Evolutionary conservation across 1,140 invertebrate genomes (phyloP), one percentile per base, ranked within the genome.

Genomic region (Augochlora pura): DNA sequence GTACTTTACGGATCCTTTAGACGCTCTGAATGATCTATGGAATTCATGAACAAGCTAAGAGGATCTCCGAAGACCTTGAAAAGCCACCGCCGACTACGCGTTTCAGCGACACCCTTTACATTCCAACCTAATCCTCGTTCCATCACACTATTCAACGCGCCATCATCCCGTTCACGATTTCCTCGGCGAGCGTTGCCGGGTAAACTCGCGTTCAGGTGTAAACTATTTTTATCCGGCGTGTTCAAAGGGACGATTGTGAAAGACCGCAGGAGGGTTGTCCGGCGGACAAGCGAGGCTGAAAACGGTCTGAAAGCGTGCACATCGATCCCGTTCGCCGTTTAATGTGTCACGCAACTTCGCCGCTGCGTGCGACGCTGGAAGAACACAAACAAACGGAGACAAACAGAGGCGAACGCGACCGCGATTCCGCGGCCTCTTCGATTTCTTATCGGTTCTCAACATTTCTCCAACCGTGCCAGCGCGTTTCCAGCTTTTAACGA

Each of bases 181-280:
- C 42, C 49, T 12, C 8, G 12, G 16, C 23, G 27, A 59, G 52
- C 14, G 14, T 42, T 42, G 5, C 23, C 18, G 46, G 65, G 49
- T 60, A 59, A 32, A 57, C 66, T 27, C 21, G 81, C 52, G 54
- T 65, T 62, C 59, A 67, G 39, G 70, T 76, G 60, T 62, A 78
- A 81, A 77, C 83, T 84, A 84, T 83, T 84, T 84, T 84, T 83
- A 83, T 64, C 81, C 71, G 18, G 25, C 77, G 52, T 49, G 59
- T 57, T 73, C 63, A 83, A 79, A 83, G 75, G 68, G 54, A 42
- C n/a, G 49, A 57, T 64, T 63, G 69, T 60, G 72, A 68, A 62
- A 32, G 64, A 59, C 59, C 52, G 57, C 21, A 32, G 59, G 25
- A 46, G 74, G 64, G 18, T 59, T 38, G 81, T 84, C 74, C 64